Evolutionary conservation across 2,888 invertebrate genomes (phyloP).

Genomic region (Tetragnatha montana): DNA sequence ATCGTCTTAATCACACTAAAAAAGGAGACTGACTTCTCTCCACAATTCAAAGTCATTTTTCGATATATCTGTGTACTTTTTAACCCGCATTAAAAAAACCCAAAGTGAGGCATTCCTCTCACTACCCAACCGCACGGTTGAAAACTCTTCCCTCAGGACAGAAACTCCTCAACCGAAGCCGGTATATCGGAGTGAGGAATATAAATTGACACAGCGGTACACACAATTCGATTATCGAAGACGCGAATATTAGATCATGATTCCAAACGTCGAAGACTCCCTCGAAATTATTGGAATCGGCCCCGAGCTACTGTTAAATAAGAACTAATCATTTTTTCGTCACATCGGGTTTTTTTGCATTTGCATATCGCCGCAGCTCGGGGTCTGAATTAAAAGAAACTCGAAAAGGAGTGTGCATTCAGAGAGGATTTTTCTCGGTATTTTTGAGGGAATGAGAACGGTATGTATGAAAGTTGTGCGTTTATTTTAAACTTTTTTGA

Average conservation of each 20-base stretch:
- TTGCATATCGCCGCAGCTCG: conserved; percentile 18
- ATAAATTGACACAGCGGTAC: not conserved
- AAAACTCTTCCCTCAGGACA: too few species aligned
- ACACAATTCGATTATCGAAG: not conserved
- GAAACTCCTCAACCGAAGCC: not conserved
- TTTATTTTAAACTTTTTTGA: not conserved
- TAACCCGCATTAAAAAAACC: too few species aligned
- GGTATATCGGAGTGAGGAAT: not conserved
- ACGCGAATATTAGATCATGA: conserved; percentile 23
- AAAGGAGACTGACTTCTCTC: too few species aligned
- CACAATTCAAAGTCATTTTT: too few species aligned
- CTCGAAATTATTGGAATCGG: conserved; percentile 7
- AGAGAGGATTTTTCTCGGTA: not conserved
- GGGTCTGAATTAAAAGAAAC: conserved; percentile 16
- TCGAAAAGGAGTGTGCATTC: not conserved
- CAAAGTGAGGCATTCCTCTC: too few species aligned
- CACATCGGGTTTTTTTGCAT: not conserved
- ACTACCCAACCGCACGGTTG: too few species aligned
- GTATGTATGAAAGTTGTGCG: not conserved
- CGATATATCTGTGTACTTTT: too few species aligned
- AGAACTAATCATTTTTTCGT: conserved; percentile 18
- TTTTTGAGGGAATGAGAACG: not conserved
- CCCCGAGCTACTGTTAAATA: not conserved
- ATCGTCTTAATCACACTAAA: too few species aligned
- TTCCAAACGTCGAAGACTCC: conserved; percentile 5